Conservation (phyloP, 2,113 vertebrate genomes). For the Maccullochella peelii region DNA sequence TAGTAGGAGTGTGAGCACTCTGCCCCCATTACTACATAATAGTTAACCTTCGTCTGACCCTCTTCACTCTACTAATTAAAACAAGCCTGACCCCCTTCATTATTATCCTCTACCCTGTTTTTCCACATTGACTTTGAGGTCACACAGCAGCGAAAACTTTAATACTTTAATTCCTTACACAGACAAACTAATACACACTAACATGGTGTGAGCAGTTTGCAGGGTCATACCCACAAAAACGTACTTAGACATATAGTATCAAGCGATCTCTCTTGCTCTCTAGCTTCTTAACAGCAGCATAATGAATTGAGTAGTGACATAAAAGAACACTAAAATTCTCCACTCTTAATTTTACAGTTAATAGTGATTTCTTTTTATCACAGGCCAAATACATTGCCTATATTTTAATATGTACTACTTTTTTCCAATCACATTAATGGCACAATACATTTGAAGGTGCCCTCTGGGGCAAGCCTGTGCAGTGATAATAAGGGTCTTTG, state of each 20-base stretch:
- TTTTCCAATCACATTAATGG: background rate
- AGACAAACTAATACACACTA: conserved; percentile 5
- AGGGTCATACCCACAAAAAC: background rate
- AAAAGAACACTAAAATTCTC: background rate
- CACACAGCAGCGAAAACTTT: background rate
- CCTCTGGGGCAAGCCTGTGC: background rate
- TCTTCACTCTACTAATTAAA: conserved; percentile 45
- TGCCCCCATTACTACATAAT: conserved; percentile 28
- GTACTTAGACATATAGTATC: background rate
- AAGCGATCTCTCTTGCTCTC: background rate
- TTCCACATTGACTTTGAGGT: conserved; percentile 28
- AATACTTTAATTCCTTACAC: conserved; percentile 6
- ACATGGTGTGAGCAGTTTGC: background rate
- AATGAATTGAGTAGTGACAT: background rate
- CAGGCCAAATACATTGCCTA: background rate
- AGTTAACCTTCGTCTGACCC: conserved; percentile 46
- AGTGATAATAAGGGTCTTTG: conserved; percentile 3
- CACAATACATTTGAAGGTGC: background rate
- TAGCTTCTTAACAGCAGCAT: background rate
- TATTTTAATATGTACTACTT: background rate
- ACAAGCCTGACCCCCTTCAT: conserved; percentile 36
- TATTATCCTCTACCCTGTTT: background rate
- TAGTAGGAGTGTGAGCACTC: conserved; percentile 8
- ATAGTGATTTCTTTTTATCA: background rate
- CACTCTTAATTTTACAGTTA: background rate